phyloP scores from a whole-genome alignment of 2,888 invertebrate species.

The Eurytoma adleriae region DNA sequence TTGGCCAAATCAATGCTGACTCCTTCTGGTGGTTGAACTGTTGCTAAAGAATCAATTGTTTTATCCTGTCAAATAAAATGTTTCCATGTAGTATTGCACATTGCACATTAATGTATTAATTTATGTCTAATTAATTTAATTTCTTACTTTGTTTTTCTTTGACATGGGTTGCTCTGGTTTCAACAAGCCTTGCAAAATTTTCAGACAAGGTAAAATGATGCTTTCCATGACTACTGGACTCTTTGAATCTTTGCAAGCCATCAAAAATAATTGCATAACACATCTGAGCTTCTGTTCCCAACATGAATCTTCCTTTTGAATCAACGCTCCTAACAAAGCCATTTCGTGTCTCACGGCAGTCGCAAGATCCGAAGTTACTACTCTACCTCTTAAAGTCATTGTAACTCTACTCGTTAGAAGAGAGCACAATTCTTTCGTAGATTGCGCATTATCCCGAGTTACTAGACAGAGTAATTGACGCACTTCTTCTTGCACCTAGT shows the following conservation, averaged over 20 bases:
- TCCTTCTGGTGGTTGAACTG: slow-evolving; percentile 79
- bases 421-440: slow-evolving; percentile 89
- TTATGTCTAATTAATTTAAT: slow-evolving; percentile 2
- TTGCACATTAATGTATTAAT: slow-evolving; percentile 20
- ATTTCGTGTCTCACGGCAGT: slow-evolving; percentile 93
- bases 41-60: slow-evolving; percentile 78
- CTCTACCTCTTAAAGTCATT: slow-evolving; percentile 86
- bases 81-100: background rate
- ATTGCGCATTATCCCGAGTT: slow-evolving; percentile 89
- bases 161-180: slow-evolving; percentile 80
- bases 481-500: slow-evolving; percentile 92
- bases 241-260: slow-evolving; percentile 85
- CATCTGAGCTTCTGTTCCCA: slow-evolving; percentile 95
- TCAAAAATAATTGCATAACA: slow-evolving; percentile 91
- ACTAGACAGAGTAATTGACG: slow-evolving; percentile 91
- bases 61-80: slow-evolving; percentile 71
- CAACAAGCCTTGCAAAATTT: slow-evolving; percentile 91
- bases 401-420: slow-evolving; percentile 90
- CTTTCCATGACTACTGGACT: slow-evolving; percentile 93
- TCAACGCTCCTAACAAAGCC: slow-evolving; percentile 89
- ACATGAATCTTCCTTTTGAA: slow-evolving; percentile 95
- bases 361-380: slow-evolving; percentile 85
- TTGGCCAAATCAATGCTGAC: slow-evolving; percentile 84
- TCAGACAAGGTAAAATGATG: slow-evolving; percentile 93
- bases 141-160: slow-evolving; percentile 77